A percentile compares a stretch with the other conserved stretches of the same genome.
These are phyloP conservation scores for Eumerus sabulonum DNA, from an alignment of 2,888 invertebrate genomes.

Conservation along the genomic window DNA sequence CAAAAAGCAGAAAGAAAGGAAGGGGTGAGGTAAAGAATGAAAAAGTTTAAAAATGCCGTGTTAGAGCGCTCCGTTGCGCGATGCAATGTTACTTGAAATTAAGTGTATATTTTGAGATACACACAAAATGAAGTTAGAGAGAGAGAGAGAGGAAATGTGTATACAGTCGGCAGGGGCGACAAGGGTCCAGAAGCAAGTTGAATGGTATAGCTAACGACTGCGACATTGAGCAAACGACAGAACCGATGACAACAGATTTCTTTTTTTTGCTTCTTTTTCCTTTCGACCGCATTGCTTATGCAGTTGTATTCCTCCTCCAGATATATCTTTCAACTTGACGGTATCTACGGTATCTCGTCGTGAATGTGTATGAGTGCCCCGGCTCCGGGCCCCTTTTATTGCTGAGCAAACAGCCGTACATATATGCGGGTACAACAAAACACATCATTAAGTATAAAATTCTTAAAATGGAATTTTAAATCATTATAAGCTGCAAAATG, in stretches of 20 bases:
- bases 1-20: background rate
- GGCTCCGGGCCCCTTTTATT: conserved; percentile 59
- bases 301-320: conserved; percentile 53
- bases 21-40: conserved; percentile 65
- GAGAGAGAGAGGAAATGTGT: conserved; percentile 25
- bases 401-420: conserved; percentile 69
- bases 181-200: conserved; percentile 34
- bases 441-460: conserved; percentile 80
- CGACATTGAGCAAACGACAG: conserved; percentile 51
- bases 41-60: conserved; percentile 76
- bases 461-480: conserved; percentile 80
- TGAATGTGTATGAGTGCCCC: conserved; percentile 24
- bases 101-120: conserved; percentile 53
- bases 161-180: conserved; percentile 32
- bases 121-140: conserved; percentile 15
- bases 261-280: conserved; percentile 24
- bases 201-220: conserved; percentile 43
- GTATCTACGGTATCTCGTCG: conserved; percentile 6
- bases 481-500: conserved; percentile 73
- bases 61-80: conserved; percentile 71
- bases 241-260: conserved; percentile 42
- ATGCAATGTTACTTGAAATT: conserved; percentile 47
- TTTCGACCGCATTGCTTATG: conserved; percentile 46
- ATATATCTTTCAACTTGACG: conserved; percentile 30
- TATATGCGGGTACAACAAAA: conserved; percentile 76